phyloP scores from a whole-genome alignment of 1,140 invertebrate genomes.

The Vollenhovia emeryi region DNA sequence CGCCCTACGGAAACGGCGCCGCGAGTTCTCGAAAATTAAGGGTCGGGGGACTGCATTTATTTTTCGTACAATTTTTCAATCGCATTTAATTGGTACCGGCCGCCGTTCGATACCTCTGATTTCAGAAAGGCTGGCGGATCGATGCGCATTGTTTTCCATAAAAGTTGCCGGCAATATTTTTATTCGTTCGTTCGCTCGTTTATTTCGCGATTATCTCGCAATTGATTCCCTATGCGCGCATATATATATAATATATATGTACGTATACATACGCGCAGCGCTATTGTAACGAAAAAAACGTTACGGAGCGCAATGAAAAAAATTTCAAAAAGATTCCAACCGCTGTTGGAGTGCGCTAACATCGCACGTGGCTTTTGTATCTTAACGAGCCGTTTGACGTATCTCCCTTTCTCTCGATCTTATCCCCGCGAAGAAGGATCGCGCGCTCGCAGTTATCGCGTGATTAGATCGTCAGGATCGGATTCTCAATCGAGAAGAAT shows the following conservation, averaged over 20 bases:
- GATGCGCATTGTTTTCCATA: not conserved
- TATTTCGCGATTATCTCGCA: not conserved
- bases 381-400: slow-evolving; percentile 43
- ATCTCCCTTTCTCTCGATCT: slow-evolving; percentile 34
- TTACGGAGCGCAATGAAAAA: not conserved
- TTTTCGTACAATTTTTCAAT: not conserved
- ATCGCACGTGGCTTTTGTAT: slow-evolving; percentile 35
- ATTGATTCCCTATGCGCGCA: not conserved
- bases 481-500: slow-evolving; percentile 41
- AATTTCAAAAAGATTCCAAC: not conserved
- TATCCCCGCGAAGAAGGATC: slow-evolving; percentile 55
- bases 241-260: no score
- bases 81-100: not conserved
- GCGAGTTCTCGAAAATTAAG: slow-evolving; percentile 36
- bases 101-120: not conserved
- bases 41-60: not conserved
- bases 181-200: not conserved
- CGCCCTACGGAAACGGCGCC: no score
- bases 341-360: not conserved
- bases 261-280: not conserved
- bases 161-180: not conserved
- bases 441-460: slow-evolving; percentile 32
- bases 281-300: not conserved
- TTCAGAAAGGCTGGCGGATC: not conserved
- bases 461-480: slow-evolving; percentile 50